Evolutionary conservation across 2,888 invertebrate species (phyloP), one percentile per base, ranked within the genome.

Genomic region (Stegana nigrithorax): DNA sequence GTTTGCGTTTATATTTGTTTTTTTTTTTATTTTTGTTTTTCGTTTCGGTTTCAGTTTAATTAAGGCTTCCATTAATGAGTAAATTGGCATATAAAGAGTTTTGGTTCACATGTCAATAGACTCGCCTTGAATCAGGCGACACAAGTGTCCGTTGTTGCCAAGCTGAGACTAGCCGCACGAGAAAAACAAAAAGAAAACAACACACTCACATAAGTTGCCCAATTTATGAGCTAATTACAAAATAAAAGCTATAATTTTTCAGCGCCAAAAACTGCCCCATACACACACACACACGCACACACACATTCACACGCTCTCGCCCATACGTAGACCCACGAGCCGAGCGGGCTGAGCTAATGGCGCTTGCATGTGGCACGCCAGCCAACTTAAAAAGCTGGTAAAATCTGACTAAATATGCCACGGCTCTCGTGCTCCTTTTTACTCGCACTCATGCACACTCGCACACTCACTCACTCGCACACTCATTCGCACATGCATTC

Each of bases 231-330:
- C 50, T 50, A 50, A 50, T 50, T 50, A 26, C 50, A 50, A 26
- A 50, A 50, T 50, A 50, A 50, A 50, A 50, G 26, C 50, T 50
- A 23, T 50, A 50, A 50, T 50, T 23, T 50, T 50, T 26, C 26
- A 14, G 29, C 29, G 10, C 6, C 29, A 29, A 29, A 29, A 6
- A 29, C 10, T 21, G 2, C 45, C 8, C 21, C n/a, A 2, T 26
- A 17, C n/a, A 8, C 12, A 6, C 17, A 6, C 14, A 17, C 17
- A 42, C 3, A 12, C n/a, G 10, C n/a, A n/a, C n/a, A n/a, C n/a
- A n/a, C n/a, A n/a, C n/a, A n/a, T n/a, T n/a, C n/a, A n/a, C n/a
- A n/a, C n/a, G n/a, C n/a, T n/a, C n/a, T 4, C 50, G 26, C n/a
- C 23, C 12, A 6, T 42, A 6, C 14, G 42, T 42, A 42, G n/a